Percentiles rank a stretch among this genome's conserved stretches.
Evolutionary conservation across 1,140 invertebrate genomes (phyloP).

Genomic region (Drosophila ercepeae): DNA sequence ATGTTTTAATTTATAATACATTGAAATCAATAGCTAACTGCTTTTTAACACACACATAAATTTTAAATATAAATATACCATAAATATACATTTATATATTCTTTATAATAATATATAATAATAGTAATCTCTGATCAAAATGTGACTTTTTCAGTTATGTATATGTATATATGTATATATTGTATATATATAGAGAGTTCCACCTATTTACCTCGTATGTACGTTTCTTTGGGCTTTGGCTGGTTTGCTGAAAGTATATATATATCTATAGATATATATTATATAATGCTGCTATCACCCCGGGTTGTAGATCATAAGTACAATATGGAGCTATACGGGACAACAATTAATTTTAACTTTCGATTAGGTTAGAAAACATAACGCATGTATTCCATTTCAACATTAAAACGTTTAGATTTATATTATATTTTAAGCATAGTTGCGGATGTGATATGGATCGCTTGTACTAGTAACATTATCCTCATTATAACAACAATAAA

Average conservation of each 20-base stretch:
- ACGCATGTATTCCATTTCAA: slow-evolving; percentile 17
- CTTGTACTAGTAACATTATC: slow-evolving; percentile 18
- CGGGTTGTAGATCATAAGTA: slow-evolving; percentile 44
- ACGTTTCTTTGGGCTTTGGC: slow-evolving; percentile 39
- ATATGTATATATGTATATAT: slow-evolving; percentile 23
- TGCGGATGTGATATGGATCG: slow-evolving; percentile 38
- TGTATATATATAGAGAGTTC: slow-evolving; percentile 34
- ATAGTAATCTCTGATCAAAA: slow-evolving; percentile 28
- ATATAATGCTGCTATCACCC: slow-evolving; percentile 1
- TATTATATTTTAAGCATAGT: slow-evolving; percentile 20
- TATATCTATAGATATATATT: slow-evolving; percentile 14
- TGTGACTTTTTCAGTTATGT: slow-evolving; percentile 35
- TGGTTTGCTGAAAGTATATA: slow-evolving; percentile 50
- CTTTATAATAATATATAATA: slow-evolving; percentile 7
- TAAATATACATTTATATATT: slow-evolving; percentile 37
- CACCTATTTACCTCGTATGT: too few species aligned
- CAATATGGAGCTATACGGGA: slow-evolving; percentile 18
- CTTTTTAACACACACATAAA: slow-evolving; percentile 57
- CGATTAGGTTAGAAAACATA: slow-evolving; percentile 35
- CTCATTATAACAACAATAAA: slow-evolving; percentile 41
- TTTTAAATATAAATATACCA: too few species aligned
- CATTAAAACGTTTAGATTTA: slow-evolving; percentile 38
- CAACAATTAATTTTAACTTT: slow-evolving; percentile 40
- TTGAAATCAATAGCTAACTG: slow-evolving; percentile 25
- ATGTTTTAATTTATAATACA: slow-evolving; percentile 50